Percentiles rank a stretch among this genome's conserved stretches.
Conservation (phyloP, 2,888 invertebrate species). For the Noctua janthina region DNA sequence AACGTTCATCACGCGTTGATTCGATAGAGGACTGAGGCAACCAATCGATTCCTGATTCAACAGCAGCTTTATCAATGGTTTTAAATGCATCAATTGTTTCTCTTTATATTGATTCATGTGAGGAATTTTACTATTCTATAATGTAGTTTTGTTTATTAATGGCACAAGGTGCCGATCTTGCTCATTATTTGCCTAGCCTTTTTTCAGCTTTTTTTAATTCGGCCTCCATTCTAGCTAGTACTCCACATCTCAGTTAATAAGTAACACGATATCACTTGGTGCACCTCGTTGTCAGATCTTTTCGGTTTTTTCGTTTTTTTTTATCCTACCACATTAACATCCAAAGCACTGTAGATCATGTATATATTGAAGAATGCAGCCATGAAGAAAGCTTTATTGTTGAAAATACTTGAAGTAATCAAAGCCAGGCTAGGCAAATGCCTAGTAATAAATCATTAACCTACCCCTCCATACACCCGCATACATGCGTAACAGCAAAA, state of each 20-base stretch:
- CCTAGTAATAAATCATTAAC: slow-evolving; percentile 5
- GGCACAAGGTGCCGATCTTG: not conserved
- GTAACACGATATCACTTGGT: not conserved
- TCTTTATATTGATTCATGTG: slow-evolving; percentile 15
- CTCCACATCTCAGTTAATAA: not conserved
- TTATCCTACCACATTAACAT: not conserved
- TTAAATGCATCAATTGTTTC: slow-evolving; percentile 48
- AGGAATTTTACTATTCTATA: not conserved
- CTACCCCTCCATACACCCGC: not conserved
- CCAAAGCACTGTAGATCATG: not conserved
- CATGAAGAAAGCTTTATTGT: not conserved
- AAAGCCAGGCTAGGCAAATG: not conserved
- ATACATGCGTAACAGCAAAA: not conserved
- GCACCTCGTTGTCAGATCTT: not conserved
- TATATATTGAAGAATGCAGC: not conserved
- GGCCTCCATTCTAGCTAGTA: not conserved
- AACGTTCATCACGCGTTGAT: slow-evolving; percentile 53
- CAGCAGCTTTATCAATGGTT: slow-evolving; percentile 48
- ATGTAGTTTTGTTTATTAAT: not conserved
- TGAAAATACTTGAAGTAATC: not conserved
- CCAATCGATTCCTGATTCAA: slow-evolving; percentile 53
- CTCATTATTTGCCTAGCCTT: not conserved
- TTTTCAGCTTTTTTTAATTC: not conserved
- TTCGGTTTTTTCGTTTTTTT: not conserved
- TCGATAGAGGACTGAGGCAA: slow-evolving; percentile 47